phyloP scores from a whole-genome alignment of 1,140 invertebrate genomes.

The Pseudoatta argentina region DNA sequence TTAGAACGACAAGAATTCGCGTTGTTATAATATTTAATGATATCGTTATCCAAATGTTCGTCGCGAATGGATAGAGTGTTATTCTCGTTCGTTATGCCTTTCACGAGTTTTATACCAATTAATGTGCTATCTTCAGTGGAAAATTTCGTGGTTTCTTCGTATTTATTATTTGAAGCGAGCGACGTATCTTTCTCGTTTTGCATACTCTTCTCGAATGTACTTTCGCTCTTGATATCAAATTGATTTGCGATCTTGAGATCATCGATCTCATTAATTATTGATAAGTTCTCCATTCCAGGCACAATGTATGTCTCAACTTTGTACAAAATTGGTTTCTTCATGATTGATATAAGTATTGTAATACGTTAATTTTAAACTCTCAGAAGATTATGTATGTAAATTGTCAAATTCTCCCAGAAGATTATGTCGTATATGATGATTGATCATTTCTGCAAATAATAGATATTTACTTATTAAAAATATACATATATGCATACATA shows the following conservation, averaged over 20 bases:
- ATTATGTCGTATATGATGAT: too few species aligned
- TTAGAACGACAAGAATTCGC: not conserved
- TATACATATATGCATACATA: too few species aligned
- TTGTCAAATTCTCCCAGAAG: not conserved
- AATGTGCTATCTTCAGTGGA: not conserved
- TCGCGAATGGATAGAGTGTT: not conserved
- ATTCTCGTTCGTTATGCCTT: not conserved
- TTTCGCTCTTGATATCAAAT: conserved; percentile 40
- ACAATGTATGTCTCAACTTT: conserved; percentile 82
- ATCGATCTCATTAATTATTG: not conserved
- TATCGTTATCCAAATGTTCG: not conserved
- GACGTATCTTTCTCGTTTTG: not conserved
- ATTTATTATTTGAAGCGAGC: not conserved
- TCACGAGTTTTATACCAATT: conserved; percentile 26
- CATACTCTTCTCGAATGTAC: not conserved
- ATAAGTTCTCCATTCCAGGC: conserved; percentile 66
- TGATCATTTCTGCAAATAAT: conserved; percentile 27
- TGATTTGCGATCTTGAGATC: not conserved
- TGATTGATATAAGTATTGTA: not conserved
- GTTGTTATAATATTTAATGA: not conserved
- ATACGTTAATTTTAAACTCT: not conserved
- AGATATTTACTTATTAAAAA: conserved; percentile 17
- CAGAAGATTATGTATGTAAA: not conserved
- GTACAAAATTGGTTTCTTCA: conserved; percentile 68
- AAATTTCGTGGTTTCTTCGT: not conserved